phyloP scores from a whole-genome alignment of 2,888 invertebrate species.

The Himalopsyche japonica region DNA sequence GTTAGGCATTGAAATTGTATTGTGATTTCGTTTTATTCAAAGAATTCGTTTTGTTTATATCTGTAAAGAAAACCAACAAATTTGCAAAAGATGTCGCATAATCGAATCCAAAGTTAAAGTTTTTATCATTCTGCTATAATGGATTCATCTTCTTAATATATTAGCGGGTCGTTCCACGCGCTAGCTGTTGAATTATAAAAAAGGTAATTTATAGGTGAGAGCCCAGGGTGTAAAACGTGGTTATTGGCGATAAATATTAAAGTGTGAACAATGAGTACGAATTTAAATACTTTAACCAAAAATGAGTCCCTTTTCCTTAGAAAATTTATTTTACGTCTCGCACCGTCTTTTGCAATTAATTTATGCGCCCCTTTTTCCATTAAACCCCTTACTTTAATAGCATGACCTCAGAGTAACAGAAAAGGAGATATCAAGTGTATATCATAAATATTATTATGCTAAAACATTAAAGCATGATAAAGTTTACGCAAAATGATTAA shows the following conservation, averaged over 20 bases:
- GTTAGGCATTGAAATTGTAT: not conserved
- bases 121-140: not conserved
- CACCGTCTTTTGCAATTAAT: slow-evolving; percentile 1
- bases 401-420: not conserved
- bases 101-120: not conserved
- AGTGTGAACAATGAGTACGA: slow-evolving; percentile 31
- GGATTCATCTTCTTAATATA: not conserved
- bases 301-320: not conserved
- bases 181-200: slow-evolving; percentile 10
- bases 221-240: slow-evolving; percentile 18
- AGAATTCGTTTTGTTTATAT: not conserved
- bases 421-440: not conserved
- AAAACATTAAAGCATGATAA: not conserved
- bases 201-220: slow-evolving; percentile 18
- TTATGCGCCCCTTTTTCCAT: not conserved
- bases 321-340: not conserved
- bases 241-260: slow-evolving; percentile 36
- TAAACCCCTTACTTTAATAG: slow-evolving; percentile 1
- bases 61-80: not conserved
- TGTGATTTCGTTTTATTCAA: not conserved
- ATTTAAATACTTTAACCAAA: slow-evolving; percentile 19
- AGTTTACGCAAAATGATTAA: not conserved
- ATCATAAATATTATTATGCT: slow-evolving; percentile 1
- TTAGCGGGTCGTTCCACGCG: not conserved
- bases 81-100: not conserved